A percentile compares a stretch with the other conserved stretches of the same genome.
phyloP scores from a whole-genome alignment of 2,888 invertebrate species.

The Oscheius onirici region DNA sequence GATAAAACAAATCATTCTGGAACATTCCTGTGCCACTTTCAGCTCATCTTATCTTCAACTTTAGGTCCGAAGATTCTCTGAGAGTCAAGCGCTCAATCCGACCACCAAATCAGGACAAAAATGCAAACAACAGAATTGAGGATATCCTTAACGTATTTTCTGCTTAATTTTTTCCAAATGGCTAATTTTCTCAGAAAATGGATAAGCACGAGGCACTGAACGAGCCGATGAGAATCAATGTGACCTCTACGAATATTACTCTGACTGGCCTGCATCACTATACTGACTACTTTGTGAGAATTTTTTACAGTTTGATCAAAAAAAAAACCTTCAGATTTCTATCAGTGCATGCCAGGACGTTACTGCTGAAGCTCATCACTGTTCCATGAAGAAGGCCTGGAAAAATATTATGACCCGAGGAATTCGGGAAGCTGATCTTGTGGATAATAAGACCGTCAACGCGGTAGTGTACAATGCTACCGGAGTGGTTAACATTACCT shows the following conservation, averaged over 20 bases:
- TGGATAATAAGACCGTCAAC: slow-evolving; percentile 36
- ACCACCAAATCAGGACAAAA: slow-evolving; percentile 38
- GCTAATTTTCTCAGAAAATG: slow-evolving; percentile 8
- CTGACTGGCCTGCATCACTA: slow-evolving; percentile 59
- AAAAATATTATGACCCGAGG: slow-evolving; percentile 40
- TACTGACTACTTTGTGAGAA: slow-evolving; percentile 57
- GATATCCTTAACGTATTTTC: not conserved
- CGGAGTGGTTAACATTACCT: slow-evolving; percentile 71
- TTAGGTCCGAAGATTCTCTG: not conserved
- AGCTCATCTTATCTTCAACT: too few relatives aligned
- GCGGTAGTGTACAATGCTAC: slow-evolving; percentile 34
- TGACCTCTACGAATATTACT: slow-evolving; percentile 38
- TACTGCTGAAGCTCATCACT: slow-evolving; percentile 21
- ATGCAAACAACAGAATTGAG: slow-evolving; percentile 6
- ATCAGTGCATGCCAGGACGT: slow-evolving; percentile 64
- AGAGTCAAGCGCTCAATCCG: slow-evolving; percentile 45
- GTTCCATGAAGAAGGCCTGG: slow-evolving; percentile 47
- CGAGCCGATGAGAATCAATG: slow-evolving; percentile 31
- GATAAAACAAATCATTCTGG: too few relatives aligned
- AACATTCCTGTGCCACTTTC: too few relatives aligned
- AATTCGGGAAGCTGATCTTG: slow-evolving; percentile 34
- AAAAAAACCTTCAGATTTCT: slow-evolving; percentile 39
- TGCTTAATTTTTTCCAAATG: too few relatives aligned
- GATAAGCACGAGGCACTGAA: not conserved
- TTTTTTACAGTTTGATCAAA: too few relatives aligned